Evolutionary conservation across 2,888 invertebrate genomes (phyloP).

Genomic region (Caenorhabditis panamensis): DNA sequence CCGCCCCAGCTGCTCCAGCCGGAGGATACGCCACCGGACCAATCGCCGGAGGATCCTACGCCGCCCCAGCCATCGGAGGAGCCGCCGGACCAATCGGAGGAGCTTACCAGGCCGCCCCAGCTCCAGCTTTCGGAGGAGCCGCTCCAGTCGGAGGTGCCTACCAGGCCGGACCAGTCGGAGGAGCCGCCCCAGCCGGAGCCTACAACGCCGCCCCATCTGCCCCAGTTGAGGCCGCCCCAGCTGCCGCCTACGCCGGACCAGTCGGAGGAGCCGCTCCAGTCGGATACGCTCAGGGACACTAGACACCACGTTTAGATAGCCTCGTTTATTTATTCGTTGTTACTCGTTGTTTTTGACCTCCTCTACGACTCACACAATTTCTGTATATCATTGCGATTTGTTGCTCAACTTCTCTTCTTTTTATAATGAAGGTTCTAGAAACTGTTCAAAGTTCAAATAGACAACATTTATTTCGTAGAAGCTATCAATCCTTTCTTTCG

Average conservation of each 20-base stretch:
- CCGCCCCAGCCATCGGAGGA: conserved; percentile 40
- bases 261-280: conserved; percentile 47
- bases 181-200: conserved; percentile 36
- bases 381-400: conserved; percentile 40
- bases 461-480: no score
- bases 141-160: conserved; percentile 12
- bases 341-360: conserved; percentile 5
- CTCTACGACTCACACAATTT: conserved; percentile 11
- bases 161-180: conserved; percentile 35
- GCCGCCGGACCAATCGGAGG: conserved; percentile 37
- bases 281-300: conserved; percentile 50
- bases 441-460: not conserved
- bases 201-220: conserved; percentile 34
- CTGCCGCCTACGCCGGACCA: conserved; percentile 39
- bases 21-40: conserved; percentile 62
- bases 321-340: conserved; percentile 55
- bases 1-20: conserved; percentile 63
- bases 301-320: conserved; percentile 20
- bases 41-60: conserved; percentile 50
- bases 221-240: conserved; percentile 48
- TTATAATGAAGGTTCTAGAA: not conserved
- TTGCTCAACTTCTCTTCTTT: conserved; percentile 5
- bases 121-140: conserved; percentile 43
- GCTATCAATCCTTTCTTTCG: no score
- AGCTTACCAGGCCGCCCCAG: conserved; percentile 57